These are phyloP conservation scores for Dendrolimus pini DNA, from an alignment of 2,888 invertebrate genomes.

Conservation along the genomic window DNA sequence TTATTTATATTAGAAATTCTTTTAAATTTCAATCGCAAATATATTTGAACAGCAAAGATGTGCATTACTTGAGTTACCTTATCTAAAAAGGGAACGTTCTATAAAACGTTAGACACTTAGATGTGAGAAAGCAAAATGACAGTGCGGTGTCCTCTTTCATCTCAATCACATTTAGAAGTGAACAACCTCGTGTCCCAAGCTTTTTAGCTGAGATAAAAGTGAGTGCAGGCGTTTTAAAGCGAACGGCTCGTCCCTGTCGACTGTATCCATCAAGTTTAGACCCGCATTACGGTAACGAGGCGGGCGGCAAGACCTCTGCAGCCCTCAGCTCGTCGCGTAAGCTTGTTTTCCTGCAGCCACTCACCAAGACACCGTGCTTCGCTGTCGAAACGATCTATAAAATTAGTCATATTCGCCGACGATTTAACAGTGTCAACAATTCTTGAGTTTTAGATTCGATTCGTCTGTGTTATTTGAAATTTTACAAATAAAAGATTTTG, in stretches of 20 bases:
- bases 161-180: slow-evolving; percentile 17
- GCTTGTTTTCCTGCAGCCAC: slow-evolving; percentile 15
- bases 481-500: no score
- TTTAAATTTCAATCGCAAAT: no score
- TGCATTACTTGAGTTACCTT: background rate
- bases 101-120: background rate
- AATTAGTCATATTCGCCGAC: background rate
- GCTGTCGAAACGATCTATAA: slow-evolving; percentile 10
- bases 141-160: slow-evolving; percentile 12
- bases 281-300: slow-evolving; percentile 45
- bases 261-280: slow-evolving; percentile 48
- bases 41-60: no score
- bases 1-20: no score
- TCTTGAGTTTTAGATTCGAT: no score
- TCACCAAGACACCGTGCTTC: slow-evolving; percentile 9
- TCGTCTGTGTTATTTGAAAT: no score
- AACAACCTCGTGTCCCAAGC: slow-evolving; percentile 20
- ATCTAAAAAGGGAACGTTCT: background rate
- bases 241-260: slow-evolving; percentile 13
- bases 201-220: slow-evolving; percentile 34
- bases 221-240: slow-evolving; percentile 27
- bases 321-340: slow-evolving; percentile 16
- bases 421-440: no score
- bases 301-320: slow-evolving; percentile 17
- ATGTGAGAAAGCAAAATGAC: background rate